phyloP scores from a whole-genome alignment of 2,888 invertebrate genomes.

The Cosmia trapezina region DNA sequence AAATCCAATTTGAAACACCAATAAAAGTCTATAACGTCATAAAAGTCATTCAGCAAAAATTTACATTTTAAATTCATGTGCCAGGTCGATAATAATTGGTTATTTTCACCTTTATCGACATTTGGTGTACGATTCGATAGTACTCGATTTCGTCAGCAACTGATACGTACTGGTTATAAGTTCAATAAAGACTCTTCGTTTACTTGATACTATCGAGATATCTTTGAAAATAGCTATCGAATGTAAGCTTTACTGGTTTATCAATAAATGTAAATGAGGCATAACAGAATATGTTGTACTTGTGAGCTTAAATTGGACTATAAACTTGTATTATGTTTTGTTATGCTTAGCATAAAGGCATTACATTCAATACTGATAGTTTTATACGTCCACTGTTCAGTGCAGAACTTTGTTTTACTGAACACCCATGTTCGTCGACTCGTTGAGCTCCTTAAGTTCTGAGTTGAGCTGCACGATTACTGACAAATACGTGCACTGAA shows the following conservation, averaged over 20 bases:
- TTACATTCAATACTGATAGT: constrained; percentile 21
- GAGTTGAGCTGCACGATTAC: too few relatives aligned
- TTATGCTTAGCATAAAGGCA: neutral
- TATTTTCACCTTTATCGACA: constrained; percentile 22
- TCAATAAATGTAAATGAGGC: constrained; percentile 27
- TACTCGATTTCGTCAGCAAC: neutral
- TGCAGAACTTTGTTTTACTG: neutral
- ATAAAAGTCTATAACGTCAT: constrained; percentile 44
- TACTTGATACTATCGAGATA: neutral
- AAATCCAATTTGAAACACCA: constrained; percentile 46
- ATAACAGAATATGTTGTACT: neutral
- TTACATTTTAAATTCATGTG: constrained; percentile 23
- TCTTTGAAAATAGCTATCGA: neutral
- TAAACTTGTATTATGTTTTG: constrained; percentile 16
- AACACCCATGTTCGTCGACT: neutral
- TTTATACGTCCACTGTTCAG: neutral
- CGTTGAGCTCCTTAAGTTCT: too few relatives aligned
- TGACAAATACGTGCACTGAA: too few relatives aligned
- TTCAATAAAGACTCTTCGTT: constrained; percentile 6
- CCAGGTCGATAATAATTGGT: constrained; percentile 25
- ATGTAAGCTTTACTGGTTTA: constrained; percentile 3
- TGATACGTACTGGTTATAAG: neutral
- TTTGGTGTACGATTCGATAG: neutral
- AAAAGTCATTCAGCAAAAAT: constrained; percentile 42
- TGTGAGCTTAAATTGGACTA: neutral